A percentile compares a stretch with the other conserved stretches of the same genome.
These are phyloP conservation scores for Plusia festucae DNA, from an alignment of 2,888 invertebrate species.

Conservation along the genomic window DNA sequence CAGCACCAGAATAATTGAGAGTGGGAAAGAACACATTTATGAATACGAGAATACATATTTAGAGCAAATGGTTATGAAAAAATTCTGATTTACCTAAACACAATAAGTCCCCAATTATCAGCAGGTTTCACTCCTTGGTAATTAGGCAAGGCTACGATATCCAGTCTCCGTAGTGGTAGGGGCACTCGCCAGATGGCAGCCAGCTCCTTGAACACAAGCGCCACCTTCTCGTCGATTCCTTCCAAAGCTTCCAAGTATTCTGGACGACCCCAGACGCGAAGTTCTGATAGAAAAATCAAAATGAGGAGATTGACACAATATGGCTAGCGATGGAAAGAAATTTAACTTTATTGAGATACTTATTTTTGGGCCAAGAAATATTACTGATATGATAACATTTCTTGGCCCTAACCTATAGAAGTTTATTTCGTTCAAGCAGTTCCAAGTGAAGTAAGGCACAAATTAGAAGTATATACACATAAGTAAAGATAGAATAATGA, in stretches of 20 bases:
- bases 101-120: conserved; percentile 94
- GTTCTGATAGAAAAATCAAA: conserved; percentile 66
- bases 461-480: no score
- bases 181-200: conserved; percentile 91
- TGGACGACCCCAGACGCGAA: conserved; percentile 91
- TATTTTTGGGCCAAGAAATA: no score
- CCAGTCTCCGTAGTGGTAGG: conserved; percentile 91
- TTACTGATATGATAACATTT: no score
- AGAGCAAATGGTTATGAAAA: neutral
- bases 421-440: no score
- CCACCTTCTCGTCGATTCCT: conserved; percentile 89
- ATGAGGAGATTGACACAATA: neutral
- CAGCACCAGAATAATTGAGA: no score
- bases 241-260: conserved; percentile 90
- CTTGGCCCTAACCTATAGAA: neutral
- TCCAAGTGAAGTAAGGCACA: no score
- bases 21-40: no score
- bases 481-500: neutral
- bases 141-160: conserved; percentile 93
- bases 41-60: no score
- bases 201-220: conserved; percentile 89
- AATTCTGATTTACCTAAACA: conserved; percentile 91
- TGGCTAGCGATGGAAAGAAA: neutral
- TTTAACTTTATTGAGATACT: neutral
- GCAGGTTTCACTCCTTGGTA: conserved; percentile 92